phyloP scores from a whole-genome alignment of 2,113 vertebrate species.

The Numida meleagris region DNA sequence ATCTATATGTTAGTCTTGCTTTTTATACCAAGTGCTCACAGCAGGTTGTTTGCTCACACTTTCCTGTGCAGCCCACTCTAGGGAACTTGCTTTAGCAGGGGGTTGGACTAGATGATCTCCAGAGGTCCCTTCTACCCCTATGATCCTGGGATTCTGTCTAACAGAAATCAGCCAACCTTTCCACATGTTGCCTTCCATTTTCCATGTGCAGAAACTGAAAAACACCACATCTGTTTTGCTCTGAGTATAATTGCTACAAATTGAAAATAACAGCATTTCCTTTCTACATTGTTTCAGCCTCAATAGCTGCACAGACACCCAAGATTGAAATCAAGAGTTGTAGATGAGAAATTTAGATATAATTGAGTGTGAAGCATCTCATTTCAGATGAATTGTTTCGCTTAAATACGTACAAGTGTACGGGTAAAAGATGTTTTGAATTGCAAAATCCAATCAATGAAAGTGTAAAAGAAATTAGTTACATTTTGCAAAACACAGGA shows the following conservation, averaged over 20 bases:
- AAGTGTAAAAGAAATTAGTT: conserved; percentile 70
- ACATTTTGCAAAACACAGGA: conserved; percentile 65
- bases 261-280: conserved; percentile 60
- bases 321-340: conserved; percentile 70
- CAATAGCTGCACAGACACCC: conserved; percentile 42
- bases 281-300: conserved; percentile 60
- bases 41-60: too few species aligned
- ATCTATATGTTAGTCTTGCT: too few species aligned
- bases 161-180: not conserved
- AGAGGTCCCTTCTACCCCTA: too few species aligned
- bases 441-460: conserved; percentile 69
- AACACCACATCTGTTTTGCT: not conserved
- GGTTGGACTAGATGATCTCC: too few species aligned
- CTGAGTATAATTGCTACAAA: conserved; percentile 54
- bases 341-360: conserved; percentile 69
- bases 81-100: too few species aligned
- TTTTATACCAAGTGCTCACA: too few species aligned
- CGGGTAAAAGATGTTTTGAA: conserved; percentile 65
- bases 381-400: conserved; percentile 69
- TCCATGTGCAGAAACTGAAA: not conserved
- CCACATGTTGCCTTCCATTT: not conserved
- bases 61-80: too few species aligned
- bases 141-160: too few species aligned
- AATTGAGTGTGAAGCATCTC: conserved; percentile 70
- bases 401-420: conserved; percentile 60